phyloP scores from a whole-genome alignment of 2,888 invertebrate genomes.

The Drosophila bunnanda region DNA sequence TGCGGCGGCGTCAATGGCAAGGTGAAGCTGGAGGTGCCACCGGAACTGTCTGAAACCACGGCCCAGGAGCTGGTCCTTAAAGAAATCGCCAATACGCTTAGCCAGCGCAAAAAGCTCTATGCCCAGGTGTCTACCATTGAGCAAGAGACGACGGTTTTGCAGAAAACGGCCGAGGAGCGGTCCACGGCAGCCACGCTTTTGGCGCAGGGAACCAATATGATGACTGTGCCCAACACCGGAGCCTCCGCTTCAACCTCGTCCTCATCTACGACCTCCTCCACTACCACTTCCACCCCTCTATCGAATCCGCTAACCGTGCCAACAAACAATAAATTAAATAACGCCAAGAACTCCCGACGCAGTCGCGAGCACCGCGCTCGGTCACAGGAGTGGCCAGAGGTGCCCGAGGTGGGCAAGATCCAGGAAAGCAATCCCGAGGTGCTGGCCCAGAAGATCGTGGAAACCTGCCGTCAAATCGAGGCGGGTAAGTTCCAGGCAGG shows the following conservation, averaged over 20 bases:
- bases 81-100: slow-evolving; percentile 93
- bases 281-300: slow-evolving; percentile 52
- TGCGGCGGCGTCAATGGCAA: slow-evolving; percentile 70
- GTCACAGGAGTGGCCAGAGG: slow-evolving; percentile 96
- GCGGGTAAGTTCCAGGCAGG: slow-evolving; percentile 88
- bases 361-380: slow-evolving; percentile 90
- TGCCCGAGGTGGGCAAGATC: slow-evolving; percentile 95
- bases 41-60: slow-evolving; percentile 88
- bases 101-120: slow-evolving; percentile 93
- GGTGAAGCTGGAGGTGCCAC: slow-evolving; percentile 72
- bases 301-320: slow-evolving; percentile 32
- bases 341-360: slow-evolving; percentile 86
- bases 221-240: slow-evolving; percentile 65
- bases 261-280: slow-evolving; percentile 16
- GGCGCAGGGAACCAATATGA: slow-evolving; percentile 84
- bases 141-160: slow-evolving; percentile 90
- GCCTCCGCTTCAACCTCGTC: slow-evolving; percentile 7
- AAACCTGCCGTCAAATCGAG: slow-evolving; percentile 95
- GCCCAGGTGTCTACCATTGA: slow-evolving; percentile 92
- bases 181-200: slow-evolving; percentile 85
- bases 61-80: slow-evolving; percentile 93
- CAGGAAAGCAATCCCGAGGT: slow-evolving; percentile 96
- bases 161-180: slow-evolving; percentile 89
- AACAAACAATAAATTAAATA: slow-evolving; percentile 55
- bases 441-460: slow-evolving; percentile 94